A percentile compares a stretch with the other conserved stretches of the same genome.
Conservation (phyloP, 2,797 vertebrate species). For the Melanotaenia trifasciata region DNA sequence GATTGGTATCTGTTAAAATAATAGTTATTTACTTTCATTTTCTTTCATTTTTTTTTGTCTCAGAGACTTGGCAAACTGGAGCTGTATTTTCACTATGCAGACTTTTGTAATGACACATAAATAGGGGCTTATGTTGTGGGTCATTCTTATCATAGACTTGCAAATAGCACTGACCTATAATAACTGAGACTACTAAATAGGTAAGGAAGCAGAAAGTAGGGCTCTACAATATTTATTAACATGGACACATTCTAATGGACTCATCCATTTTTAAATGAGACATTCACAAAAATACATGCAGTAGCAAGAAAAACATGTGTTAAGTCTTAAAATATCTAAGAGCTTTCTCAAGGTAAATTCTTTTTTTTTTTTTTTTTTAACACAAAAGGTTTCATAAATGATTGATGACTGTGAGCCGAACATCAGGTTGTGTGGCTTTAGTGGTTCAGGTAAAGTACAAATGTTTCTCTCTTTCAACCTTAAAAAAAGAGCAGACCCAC, state of each 20-base stretch:
- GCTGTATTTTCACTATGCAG: no score
- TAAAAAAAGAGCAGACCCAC: slow-evolving; percentile 15
- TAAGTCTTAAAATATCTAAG: slow-evolving; percentile 49
- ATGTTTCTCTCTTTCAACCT: neutral
- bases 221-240: slow-evolving; percentile 65
- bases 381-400: slow-evolving; percentile 60
- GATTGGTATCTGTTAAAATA: neutral
- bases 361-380: slow-evolving; percentile 12
- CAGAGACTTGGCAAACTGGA: no score
- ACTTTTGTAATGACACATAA: no score
- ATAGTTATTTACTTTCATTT: no score
- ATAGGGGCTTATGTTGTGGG: neutral
- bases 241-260: slow-evolving; percentile 59
- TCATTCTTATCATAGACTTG: slow-evolving; percentile 21
- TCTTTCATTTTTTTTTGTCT: no score
- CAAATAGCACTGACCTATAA: slow-evolving; percentile 24
- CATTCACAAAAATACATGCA: slow-evolving; percentile 42
- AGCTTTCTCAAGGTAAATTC: slow-evolving; percentile 47
- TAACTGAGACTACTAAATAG: slow-evolving; percentile 24
- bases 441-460: slow-evolving; percentile 14
- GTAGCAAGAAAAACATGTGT: slow-evolving; percentile 17
- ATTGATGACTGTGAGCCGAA: slow-evolving; percentile 51
- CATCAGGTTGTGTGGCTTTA: neutral
- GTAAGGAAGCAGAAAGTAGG: slow-evolving; percentile 35
- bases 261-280: slow-evolving; percentile 74